These are phyloP conservation scores for Hassar affinis DNA, from an alignment of 2,113 vertebrate genomes.

Conservation along the genomic window DNA sequence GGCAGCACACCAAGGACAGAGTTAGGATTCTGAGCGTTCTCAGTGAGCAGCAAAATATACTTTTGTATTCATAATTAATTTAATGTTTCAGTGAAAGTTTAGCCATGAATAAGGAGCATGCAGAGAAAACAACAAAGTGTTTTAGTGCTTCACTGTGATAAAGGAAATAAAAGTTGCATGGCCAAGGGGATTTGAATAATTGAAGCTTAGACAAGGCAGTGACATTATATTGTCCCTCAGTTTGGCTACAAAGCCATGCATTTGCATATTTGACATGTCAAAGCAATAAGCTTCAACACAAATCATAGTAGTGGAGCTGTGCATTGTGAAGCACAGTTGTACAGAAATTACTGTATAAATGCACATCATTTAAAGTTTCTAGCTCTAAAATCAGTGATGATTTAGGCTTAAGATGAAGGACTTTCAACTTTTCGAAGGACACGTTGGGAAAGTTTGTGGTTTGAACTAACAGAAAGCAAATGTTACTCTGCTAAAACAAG, in stretches of 20 bases:
- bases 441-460: background rate
- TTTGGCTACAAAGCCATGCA: constrained; percentile 35
- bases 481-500: background rate
- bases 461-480: background rate
- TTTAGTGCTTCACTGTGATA: constrained; percentile 38
- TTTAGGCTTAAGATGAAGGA: background rate
- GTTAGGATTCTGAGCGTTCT: constrained; percentile 44
- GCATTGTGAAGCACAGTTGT: background rate
- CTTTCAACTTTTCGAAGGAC: background rate
- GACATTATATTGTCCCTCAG: constrained; percentile 49
- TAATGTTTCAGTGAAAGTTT: constrained; percentile 55
- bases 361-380: background rate
- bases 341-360: background rate
- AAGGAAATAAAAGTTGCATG: constrained; percentile 32
- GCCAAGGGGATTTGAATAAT: constrained; percentile 41
- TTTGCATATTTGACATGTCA: constrained; percentile 42
- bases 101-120: constrained; percentile 32
- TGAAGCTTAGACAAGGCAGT: constrained; percentile 35
- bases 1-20: constrained; percentile 43
- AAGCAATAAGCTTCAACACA: constrained; percentile 27
- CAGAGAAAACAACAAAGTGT: constrained; percentile 40
- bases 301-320: background rate
- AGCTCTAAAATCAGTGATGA: background rate
- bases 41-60: constrained; percentile 54
- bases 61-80: constrained; percentile 66